These are phyloP conservation scores for Eutolmus rufibarbis DNA, from an alignment of 2,888 invertebrate genomes.

Conservation along the genomic window DNA sequence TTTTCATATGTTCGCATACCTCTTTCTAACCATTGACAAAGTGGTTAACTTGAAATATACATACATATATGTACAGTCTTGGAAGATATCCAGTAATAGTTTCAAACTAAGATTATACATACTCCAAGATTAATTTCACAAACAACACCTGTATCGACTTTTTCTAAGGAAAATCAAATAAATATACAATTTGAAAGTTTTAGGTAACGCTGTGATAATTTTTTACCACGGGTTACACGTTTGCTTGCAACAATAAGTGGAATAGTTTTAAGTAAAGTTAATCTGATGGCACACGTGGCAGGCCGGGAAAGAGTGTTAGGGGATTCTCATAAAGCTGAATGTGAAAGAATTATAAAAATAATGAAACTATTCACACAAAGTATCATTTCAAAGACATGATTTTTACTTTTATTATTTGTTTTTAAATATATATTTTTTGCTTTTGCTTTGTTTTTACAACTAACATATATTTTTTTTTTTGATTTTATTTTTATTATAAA, in stretches of 20 bases:
- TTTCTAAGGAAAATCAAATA: background rate
- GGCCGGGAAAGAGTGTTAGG: background rate
- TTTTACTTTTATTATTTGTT: background rate
- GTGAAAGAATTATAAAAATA: background rate
- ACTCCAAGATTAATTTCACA: background rate
- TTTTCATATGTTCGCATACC: no score
- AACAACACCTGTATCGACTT: no score
- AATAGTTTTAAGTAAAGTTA: background rate
- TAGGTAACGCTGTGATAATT: background rate
- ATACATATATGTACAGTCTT: no score
- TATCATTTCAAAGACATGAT: background rate
- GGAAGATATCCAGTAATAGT: no score
- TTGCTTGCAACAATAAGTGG: background rate
- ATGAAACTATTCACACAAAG: background rate
- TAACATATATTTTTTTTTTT: background rate
- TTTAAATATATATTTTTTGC: constrained; percentile 3
- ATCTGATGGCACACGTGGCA: background rate
- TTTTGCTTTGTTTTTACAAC: constrained; percentile 21
- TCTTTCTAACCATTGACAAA: no score
- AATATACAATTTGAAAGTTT: background rate
- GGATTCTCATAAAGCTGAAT: background rate
- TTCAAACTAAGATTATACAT: no score
- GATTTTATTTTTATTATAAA: constrained; percentile 6
- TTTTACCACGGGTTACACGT: background rate
- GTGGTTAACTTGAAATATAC: no score